phyloP scores from a whole-genome alignment of 2,113 vertebrate species.

The Mus musculus region GRCm39 chr17:10139001-10139500 shows the following conservation, averaged over 20 bases:
- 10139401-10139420: neutral
- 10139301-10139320: neutral
- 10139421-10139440: neutral
- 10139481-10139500: neutral
- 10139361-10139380: neutral
- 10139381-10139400: neutral
- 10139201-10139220: neutral
- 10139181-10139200: rapidly evolving
- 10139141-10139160: neutral
- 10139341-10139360: neutral
- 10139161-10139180: rapidly evolving
- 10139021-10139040: neutral
- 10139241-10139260: neutral
- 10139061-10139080: neutral
- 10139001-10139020: neutral
- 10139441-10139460: neutral
- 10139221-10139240: rapidly evolving
- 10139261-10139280: neutral
- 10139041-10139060: neutral
- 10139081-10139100: neutral
- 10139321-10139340: neutral
- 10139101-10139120: neutral
- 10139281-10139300: neutral
- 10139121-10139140: neutral
- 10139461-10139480: neutral